Evolutionary conservation across 1,140 invertebrate species (phyloP).

Genomic region (fruit fly (Drosophila melanogaster)): DNA sequence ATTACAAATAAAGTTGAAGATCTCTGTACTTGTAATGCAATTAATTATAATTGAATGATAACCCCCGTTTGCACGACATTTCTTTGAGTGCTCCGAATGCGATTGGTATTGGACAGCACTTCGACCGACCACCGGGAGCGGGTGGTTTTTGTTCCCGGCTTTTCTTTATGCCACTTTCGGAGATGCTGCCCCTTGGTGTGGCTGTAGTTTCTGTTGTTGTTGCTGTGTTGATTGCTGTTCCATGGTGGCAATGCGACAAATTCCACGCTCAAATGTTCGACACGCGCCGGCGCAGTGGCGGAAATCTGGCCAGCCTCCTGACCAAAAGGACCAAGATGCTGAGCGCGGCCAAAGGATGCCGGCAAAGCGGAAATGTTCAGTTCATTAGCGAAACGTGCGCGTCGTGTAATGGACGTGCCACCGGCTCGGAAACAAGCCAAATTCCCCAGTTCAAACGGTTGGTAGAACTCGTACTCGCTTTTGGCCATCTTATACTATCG

Average conservation of each 20-base stretch:
- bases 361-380: constrained; percentile 82
- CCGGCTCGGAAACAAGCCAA: constrained; percentile 3
- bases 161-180: constrained; percentile 29
- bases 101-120: constrained; percentile 15
- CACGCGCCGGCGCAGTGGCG: constrained; percentile 69
- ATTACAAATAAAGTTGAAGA: too few species aligned
- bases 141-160: constrained; percentile 42
- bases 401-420: constrained; percentile 73
- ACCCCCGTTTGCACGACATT: background rate
- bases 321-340: constrained; percentile 15
- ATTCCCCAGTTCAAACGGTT: constrained; percentile 11
- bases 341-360: constrained; percentile 64
- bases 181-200: constrained; percentile 13
- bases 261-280: constrained; percentile 81
- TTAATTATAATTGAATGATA: too few species aligned
- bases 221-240: constrained; percentile 21
- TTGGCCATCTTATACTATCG: constrained; percentile 1
- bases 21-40: too few species aligned
- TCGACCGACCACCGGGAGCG: constrained; percentile 39
- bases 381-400: constrained; percentile 83
- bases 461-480: constrained; percentile 12
- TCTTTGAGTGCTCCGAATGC: constrained; percentile 15
- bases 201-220: background rate
- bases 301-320: constrained; percentile 28
- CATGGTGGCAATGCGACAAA: constrained; percentile 66